Base-by-base conservation (phyloP, 2,888 invertebrate species). In the Pseudoips prasinana region DNA sequence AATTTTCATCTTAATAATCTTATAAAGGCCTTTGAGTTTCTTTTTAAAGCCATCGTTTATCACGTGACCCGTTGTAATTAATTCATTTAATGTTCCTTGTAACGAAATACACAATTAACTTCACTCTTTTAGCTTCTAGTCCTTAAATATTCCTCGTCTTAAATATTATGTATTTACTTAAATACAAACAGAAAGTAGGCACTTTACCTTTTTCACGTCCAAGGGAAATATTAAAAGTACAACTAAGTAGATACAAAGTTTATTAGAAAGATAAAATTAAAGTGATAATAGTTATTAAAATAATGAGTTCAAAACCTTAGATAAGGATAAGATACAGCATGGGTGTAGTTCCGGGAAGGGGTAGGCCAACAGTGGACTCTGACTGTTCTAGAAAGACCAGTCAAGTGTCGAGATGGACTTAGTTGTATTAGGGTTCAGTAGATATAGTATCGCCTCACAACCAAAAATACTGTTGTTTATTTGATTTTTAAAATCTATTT, bases 201-300 rank as follows among this genome's bases (percentile, higher is more conserved):
- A 58, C 37, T 52, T 61, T 58, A 66, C 60, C 64, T 66, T 52
- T 38, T 25, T 39, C 24, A 29, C 28, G 39, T 51, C 54, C 40
- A 43, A 33, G 37, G n/a, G 28, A 51, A 33, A 42, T 32, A 31
- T 23, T 39, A 26, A 25, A 8, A 40, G 30, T 8, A 33, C 23
- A 23, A 38, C 33, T 25, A 26, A 25, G 26, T 30, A 31, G 10
- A 36, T 49, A 58, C 39, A 39, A 43, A 41, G 41, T 36, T 31
- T 25, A 32, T 51, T 42, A 53, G 25, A 48, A 52, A 47, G 25
- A 39, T 34, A 44, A 48, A 41, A 22, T 33, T 36, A 49, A 24
- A 22, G 7, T 34, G 23, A 34, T 24, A 34, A 44, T 34, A 14
- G 27, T 25, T 25, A 8, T 28, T 8, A 29, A 29, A 39, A 41